Conservation (phyloP, 2,797 vertebrate genomes). For the Protosalanx chinensis region DNA sequence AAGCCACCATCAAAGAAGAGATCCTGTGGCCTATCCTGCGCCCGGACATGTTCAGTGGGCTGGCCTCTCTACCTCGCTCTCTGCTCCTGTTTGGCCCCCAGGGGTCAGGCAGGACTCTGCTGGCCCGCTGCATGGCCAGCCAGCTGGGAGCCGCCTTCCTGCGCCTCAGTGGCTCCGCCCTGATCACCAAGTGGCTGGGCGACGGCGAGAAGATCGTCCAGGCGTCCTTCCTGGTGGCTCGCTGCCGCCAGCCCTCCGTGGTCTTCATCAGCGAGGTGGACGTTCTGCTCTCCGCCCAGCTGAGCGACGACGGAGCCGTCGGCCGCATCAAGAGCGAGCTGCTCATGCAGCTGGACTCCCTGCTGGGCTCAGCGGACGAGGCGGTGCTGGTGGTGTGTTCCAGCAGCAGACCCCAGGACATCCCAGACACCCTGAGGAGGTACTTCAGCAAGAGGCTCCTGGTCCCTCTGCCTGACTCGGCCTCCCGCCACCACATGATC, state of each 20-base stretch:
- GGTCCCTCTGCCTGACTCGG: slow-evolving; percentile 94
- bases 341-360: slow-evolving; percentile 94
- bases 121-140: slow-evolving; percentile 94
- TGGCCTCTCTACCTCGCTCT: slow-evolving; percentile 91
- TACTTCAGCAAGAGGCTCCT: slow-evolving; percentile 98
- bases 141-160: slow-evolving; percentile 95
- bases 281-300: slow-evolving; percentile 88
- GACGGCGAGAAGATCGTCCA: slow-evolving; percentile 98
- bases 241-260: slow-evolving; percentile 94
- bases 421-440: slow-evolving; percentile 94
- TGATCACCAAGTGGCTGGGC: slow-evolving; percentile 93
- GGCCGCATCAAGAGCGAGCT: slow-evolving; percentile 94
- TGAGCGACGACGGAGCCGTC: slow-evolving; percentile 90
- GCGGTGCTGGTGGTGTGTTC: slow-evolving; percentile 97
- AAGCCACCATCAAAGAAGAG: slow-evolving; percentile 96
- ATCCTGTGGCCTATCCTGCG: slow-evolving; percentile 97
- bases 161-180: slow-evolving; percentile 86
- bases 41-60: slow-evolving; percentile 94
- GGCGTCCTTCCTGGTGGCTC: slow-evolving; percentile 92
- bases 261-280: slow-evolving; percentile 97
- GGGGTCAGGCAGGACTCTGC: slow-evolving; percentile 94
- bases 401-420: slow-evolving; percentile 98
- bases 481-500: slow-evolving; percentile 98
- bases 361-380: slow-evolving; percentile 92
- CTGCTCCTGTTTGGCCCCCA: slow-evolving; percentile 98